Evolutionary conservation across 2,113 vertebrate species (phyloP).

Genomic region (Epinephelus lanceolatus): DNA sequence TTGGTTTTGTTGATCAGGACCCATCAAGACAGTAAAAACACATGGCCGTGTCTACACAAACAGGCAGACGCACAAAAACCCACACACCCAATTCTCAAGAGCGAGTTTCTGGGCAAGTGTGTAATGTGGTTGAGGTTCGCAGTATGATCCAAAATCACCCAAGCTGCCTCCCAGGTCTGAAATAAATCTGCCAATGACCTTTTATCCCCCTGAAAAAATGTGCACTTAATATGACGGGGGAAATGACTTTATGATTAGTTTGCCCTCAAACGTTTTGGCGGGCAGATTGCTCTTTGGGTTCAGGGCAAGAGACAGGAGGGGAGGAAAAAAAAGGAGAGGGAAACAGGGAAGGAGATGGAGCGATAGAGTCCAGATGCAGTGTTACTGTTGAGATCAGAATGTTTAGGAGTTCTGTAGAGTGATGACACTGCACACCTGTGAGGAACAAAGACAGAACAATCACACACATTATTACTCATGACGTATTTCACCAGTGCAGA

Average conservation of each 20-base stretch:
- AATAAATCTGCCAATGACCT: constrained; percentile 53
- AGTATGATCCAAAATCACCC: constrained; percentile 46
- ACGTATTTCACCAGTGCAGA: constrained; percentile 10
- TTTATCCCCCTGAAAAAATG: constrained; percentile 62
- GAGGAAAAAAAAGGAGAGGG: background rate
- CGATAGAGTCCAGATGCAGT: constrained; percentile 33
- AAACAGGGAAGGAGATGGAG: background rate
- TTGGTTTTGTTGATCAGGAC: constrained; percentile 47
- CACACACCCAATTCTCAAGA: constrained; percentile 7
- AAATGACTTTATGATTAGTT: constrained; percentile 61
- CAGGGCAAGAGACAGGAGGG: background rate
- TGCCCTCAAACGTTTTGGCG: constrained; percentile 47
- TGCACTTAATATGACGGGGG: constrained; percentile 50
- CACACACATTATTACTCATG: constrained; percentile 24
- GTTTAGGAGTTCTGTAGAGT: constrained; percentile 11
- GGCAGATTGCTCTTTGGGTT: background rate
- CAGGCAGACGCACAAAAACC: constrained; percentile 14
- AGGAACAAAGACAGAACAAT: constrained; percentile 33
- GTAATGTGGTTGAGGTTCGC: constrained; percentile 22
- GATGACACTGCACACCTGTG: constrained; percentile 37
- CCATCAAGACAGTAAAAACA: constrained; percentile 38
- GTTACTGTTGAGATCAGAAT: constrained; percentile 12
- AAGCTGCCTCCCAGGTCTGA: constrained; percentile 44
- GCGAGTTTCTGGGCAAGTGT: constrained; percentile 30
- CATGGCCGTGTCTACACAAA: constrained; percentile 32